These are phyloP conservation scores for Stenodera caucasica DNA, from an alignment of 2,888 invertebrate species.

Conservation along the genomic window DNA sequence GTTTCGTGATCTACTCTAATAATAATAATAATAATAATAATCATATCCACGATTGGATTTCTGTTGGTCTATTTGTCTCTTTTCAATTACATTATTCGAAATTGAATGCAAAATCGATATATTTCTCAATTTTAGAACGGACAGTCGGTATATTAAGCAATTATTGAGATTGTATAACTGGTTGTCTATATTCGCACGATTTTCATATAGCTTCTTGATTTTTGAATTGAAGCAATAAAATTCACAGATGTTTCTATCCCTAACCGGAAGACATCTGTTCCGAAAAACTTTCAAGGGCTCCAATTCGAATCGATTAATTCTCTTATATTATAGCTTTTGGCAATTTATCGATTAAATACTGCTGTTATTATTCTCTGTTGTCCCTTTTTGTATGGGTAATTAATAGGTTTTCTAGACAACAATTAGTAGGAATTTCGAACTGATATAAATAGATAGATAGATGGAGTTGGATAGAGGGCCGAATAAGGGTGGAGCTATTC, in stretches of 20 bases:
- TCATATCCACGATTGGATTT: neutral
- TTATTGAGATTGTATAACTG: constrained; percentile 2
- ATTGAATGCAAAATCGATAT: too few species aligned
- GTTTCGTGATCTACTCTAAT: neutral
- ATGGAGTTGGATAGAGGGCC: neutral
- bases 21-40: too few species aligned
- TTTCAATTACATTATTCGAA: neutral
- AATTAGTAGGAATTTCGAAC: neutral
- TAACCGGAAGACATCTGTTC: constrained; percentile 6
- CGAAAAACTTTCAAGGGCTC: too few species aligned
- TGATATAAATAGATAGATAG: neutral
- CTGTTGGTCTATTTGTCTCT: neutral
- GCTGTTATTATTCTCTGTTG: too few species aligned
- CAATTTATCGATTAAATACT: too few species aligned
- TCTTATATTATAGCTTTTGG: too few species aligned
- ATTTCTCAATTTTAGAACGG: too few species aligned
- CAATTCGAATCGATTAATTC: too few species aligned
- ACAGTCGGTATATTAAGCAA: too few species aligned
- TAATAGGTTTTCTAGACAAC: too few species aligned
- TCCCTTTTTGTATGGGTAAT: too few species aligned
- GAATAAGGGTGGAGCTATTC: constrained; percentile 14
- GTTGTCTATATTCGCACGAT: neutral
- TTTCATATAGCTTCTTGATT: neutral
- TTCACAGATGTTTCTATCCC: constrained; percentile 1
- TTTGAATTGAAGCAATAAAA: neutral